Percentiles rank a stretch among this genome's conserved stretches.
Evolutionary conservation across 2,888 invertebrate genomes (phyloP).

Genomic region (Tipula confusa): DNA sequence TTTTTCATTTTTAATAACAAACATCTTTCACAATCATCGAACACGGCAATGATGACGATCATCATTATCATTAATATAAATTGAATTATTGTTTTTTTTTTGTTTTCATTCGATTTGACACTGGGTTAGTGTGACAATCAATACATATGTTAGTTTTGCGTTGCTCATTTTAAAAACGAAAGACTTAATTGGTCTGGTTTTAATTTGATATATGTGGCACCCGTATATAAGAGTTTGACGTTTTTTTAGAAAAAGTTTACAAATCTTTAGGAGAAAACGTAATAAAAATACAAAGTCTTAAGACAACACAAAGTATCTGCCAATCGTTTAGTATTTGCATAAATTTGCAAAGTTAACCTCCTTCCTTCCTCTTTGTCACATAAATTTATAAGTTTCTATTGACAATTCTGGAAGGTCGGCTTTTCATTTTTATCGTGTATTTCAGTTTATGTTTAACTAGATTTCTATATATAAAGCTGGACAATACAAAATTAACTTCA

Average conservation of each 20-base stretch:
- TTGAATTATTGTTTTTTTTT: neutral
- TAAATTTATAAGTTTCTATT: too few species aligned
- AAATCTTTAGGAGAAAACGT: neutral
- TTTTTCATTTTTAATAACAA: neutral
- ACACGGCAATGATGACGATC: neutral
- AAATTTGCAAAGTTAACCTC: too few species aligned
- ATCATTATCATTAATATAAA: neutral
- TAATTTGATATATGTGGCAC: neutral
- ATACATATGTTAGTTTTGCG: neutral
- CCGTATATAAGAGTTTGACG: neutral
- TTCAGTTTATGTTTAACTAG: too few species aligned
- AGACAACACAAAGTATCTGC: neutral
- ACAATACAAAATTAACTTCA: too few species aligned
- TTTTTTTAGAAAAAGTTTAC: neutral
- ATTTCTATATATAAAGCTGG: too few species aligned
- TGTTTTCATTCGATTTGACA: neutral
- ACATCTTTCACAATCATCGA: neutral
- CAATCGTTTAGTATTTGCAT: neutral
- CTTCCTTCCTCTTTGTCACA: too few species aligned
- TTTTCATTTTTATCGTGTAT: too few species aligned
- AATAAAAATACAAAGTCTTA: neutral
- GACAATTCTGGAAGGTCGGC: too few species aligned
- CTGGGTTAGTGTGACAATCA: slow-evolving; percentile 3
- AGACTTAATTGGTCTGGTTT: neutral
- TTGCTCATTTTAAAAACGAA: neutral